Percentiles rank a stretch among this genome's conserved stretches.
Conservation (phyloP, 2,888 invertebrate species). For the Amblyteles armatorius region DNA sequence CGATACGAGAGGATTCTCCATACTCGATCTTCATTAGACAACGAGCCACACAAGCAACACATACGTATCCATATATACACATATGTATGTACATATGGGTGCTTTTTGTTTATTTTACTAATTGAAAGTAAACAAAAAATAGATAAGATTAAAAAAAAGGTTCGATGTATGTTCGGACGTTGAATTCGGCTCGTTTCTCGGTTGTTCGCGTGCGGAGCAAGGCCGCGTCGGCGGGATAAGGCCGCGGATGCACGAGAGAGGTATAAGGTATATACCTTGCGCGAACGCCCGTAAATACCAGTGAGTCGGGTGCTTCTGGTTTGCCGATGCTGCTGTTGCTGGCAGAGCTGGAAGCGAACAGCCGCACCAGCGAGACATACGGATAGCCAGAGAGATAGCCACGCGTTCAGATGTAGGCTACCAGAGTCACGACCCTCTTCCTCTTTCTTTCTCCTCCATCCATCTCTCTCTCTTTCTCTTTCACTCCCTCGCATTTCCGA, state of each 20-base stretch:
- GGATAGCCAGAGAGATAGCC: slow-evolving; percentile 75
- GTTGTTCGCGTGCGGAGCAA: slow-evolving; percentile 49
- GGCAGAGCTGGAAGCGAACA: slow-evolving; percentile 69
- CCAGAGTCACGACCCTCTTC: slow-evolving; percentile 82
- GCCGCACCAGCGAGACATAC: slow-evolving; percentile 65
- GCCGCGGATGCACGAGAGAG: slow-evolving; percentile 46
- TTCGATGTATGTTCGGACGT: neutral
- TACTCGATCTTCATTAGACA: neutral
- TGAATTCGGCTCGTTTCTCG: slow-evolving; percentile 32
- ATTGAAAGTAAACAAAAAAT: neutral
- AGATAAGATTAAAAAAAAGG: neutral
- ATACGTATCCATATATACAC: too few species aligned
- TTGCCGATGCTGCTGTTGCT: slow-evolving; percentile 62
- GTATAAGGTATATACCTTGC: slow-evolving; percentile 53
- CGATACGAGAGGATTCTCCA: slow-evolving; percentile 19
- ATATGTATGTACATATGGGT: too few species aligned
- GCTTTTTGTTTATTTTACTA: neutral
- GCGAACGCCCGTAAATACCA: slow-evolving; percentile 73
- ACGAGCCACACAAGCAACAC: neutral
- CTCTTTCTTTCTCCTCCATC: slow-evolving; percentile 71
- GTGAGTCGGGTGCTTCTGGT: slow-evolving; percentile 74
- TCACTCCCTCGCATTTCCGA: slow-evolving; percentile 62
- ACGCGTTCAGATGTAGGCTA: slow-evolving; percentile 82
- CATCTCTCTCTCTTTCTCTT: slow-evolving; percentile 54
- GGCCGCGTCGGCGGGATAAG: slow-evolving; percentile 46